Conservation (phyloP, 2,113 vertebrate genomes). For the Amphilophus citrinellus region DNA sequence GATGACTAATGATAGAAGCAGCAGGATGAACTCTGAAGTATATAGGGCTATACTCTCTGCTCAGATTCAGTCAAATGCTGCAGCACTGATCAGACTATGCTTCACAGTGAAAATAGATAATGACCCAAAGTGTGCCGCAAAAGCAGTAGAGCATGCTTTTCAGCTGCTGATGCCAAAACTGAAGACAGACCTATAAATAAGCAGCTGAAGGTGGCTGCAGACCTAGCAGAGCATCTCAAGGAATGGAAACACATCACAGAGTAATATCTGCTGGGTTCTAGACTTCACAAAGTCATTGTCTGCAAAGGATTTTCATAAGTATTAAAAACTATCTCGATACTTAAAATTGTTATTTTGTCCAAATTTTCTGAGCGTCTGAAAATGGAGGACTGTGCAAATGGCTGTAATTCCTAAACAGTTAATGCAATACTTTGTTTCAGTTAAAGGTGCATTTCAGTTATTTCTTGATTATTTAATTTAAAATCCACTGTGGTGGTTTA, state of each 20-base stretch:
- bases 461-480: not conserved
- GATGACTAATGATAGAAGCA: not conserved
- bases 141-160: not conserved
- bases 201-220: not conserved
- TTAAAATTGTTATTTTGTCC: not conserved
- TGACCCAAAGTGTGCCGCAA: not conserved
- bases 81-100: not conserved
- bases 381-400: not conserved
- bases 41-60: not conserved
- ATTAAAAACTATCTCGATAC: not conserved
- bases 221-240: not conserved
- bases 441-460: not conserved
- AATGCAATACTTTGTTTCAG: not conserved
- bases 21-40: not conserved
- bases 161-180: not conserved
- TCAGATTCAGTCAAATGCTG: not conserved
- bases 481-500: not conserved
- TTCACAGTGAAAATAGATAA: not conserved
- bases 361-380: not conserved
- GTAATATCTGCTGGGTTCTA: not conserved
- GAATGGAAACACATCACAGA: not conserved
- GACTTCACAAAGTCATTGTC: not conserved
- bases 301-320: not conserved
- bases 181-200: not conserved
- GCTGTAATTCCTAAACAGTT: not conserved